phyloP scores from a whole-genome alignment of 92 coral and sea anemone genomes.

The Hydrozoanthus gracilis region DNA sequence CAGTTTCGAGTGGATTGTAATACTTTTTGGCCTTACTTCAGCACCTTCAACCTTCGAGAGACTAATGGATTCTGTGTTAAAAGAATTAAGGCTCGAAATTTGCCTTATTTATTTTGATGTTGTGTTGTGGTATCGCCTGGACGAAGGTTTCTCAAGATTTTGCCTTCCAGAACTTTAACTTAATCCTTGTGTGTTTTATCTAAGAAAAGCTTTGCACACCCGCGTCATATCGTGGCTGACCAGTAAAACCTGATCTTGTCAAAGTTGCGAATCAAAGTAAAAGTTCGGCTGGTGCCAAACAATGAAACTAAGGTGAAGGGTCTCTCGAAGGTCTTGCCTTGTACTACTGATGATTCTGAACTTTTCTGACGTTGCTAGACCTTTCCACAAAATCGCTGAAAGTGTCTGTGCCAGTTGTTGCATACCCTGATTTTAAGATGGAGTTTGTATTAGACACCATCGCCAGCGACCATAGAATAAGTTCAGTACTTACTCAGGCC shows the following conservation, averaged over 20 bases:
- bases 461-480: no score
- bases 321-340: constrained; percentile 56
- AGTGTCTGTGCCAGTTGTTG: no score
- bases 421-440: no score
- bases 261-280: constrained; percentile 37
- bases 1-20: constrained; percentile 53
- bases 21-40: constrained; percentile 49
- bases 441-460: no score
- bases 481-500: no score
- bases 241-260: constrained; percentile 57
- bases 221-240: constrained; percentile 59
- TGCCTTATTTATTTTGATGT: constrained; percentile 48
- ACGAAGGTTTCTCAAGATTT: constrained; percentile 34
- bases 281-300: constrained; percentile 57
- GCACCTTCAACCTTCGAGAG: constrained; percentile 54
- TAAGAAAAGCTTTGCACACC: constrained; percentile 46
- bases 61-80: constrained; percentile 49
- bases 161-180: constrained; percentile 51
- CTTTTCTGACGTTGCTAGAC: no score
- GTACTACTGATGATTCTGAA: not conserved
- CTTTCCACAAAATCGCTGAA: no score
- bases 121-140: constrained; percentile 27
- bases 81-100: constrained; percentile 35
- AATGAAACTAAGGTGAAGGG: constrained; percentile 52
- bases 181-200: constrained; percentile 52